Evolutionary conservation across 2,888 invertebrate species (phyloP), one percentile per base, ranked within the genome.

Genomic region (Meliscaeva auricollis): DNA sequence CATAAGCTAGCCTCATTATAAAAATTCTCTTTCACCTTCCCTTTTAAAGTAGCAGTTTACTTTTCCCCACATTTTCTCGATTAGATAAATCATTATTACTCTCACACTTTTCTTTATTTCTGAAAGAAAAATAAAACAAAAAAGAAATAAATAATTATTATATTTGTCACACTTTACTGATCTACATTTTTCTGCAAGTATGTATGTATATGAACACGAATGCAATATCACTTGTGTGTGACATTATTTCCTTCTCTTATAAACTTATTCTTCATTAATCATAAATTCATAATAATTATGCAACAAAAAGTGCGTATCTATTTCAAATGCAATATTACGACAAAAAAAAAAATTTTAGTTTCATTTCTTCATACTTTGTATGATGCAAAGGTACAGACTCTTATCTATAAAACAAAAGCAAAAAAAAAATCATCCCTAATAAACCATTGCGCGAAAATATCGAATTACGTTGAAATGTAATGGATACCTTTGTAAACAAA

Each of bases 111-210:
- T 20, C 22, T 58, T 66, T 35, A 15, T 48, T 50, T 13, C 20
- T 17, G 26, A 11, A 17, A 26, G n/a, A n/a, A 64, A 35, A 50
- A 1, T 35, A 58, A 35, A 48, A 32, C 1, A 35, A 75, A 68
- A 75, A 56, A 32, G 70, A 79, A 75, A 62, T 54, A 77, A 78
- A 69, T 54, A 20, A 66, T 44, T 60, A 68, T 75, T 2, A 69
- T 54, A 81, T 56, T 58, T 85, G 85, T 85, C 85, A 85, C 85
- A 85, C 85, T 85, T 85, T 85, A 81, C 76, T 81, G 72, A 60
- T 85, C 85, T 30, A 85, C 76, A 81, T 85, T 85, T 38, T 80
- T 54, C 64, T 62, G 52, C 77, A 54, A 38, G 13, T 48, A 32
- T 11, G 2, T 2, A 11, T 13, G 26, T 26, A 26, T 26, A 26